These are phyloP conservation scores for Dufourea novaeangliae DNA, from an alignment of 1,140 invertebrate species.

Conservation along the genomic window DNA sequence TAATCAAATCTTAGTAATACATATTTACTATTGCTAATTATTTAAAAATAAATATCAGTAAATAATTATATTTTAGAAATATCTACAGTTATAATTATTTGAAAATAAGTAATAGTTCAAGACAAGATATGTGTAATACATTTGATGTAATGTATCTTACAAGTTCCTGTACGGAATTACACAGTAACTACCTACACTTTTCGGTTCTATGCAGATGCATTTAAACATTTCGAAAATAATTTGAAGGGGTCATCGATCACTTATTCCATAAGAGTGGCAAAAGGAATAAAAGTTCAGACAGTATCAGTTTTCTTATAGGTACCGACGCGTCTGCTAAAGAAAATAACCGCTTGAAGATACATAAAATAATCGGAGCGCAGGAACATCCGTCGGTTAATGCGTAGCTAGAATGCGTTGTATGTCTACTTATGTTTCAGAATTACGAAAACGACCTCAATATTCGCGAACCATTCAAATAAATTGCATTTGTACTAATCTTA, in stretches of 20 bases:
- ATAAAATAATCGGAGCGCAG: conserved; percentile 36
- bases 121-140: too few species aligned
- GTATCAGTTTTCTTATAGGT: not conserved
- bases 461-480: conserved; percentile 15
- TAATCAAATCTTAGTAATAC: too few species aligned
- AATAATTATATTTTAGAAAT: too few species aligned
- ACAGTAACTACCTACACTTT: too few species aligned
- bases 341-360: not conserved
- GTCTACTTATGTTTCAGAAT: conserved; percentile 6
- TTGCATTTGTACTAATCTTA: not conserved
- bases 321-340: too few species aligned
- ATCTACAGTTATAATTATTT: too few species aligned
- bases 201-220: too few species aligned
- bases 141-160: too few species aligned
- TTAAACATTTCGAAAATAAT: not conserved
- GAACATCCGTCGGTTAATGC: conserved; percentile 23
- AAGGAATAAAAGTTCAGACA: not conserved
- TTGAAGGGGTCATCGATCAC: not conserved
- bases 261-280: not conserved
- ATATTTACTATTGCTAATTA: too few species aligned
- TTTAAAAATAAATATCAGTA: too few species aligned
- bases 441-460: conserved; percentile 14
- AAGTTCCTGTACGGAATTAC: too few species aligned
- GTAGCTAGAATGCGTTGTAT: not conserved
- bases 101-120: too few species aligned